These are phyloP conservation scores for Microtus ochrogaster DNA, from an alignment of 2,113 vertebrate genomes.

Conservation along the genomic window DNA sequence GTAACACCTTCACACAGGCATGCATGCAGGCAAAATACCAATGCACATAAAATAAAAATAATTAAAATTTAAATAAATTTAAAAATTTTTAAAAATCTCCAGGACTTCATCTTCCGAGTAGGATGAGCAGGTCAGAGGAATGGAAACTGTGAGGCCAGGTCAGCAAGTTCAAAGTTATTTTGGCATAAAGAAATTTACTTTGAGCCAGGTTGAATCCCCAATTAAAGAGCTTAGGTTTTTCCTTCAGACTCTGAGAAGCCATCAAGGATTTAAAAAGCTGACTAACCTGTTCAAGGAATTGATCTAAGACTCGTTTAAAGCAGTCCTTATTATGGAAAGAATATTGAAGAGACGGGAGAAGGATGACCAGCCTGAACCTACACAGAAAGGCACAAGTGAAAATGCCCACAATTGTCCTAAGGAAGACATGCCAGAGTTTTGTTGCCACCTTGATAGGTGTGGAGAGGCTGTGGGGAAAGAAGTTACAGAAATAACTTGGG, in stretches of 20 bases:
- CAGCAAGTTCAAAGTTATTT: neutral
- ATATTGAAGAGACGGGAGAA: neutral
- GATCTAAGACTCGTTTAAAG: constrained; percentile 37
- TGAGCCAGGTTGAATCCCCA: neutral
- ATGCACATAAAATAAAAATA: neutral
- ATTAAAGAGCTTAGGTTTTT: neutral
- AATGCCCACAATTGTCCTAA: neutral
- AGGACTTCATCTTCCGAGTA: neutral
- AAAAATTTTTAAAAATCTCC: neutral
- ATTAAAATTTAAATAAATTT: neutral
- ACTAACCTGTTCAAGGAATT: neutral
- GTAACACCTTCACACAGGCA: neutral
- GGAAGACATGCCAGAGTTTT: neutral
- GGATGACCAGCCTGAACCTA: neutral
- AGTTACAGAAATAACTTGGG: neutral
- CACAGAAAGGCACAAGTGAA: neutral
- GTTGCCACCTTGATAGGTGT: neutral
- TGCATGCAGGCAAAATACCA: neutral
- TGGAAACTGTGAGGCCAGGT: accelerated
- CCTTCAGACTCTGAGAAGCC: neutral
- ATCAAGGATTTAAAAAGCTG: neutral
- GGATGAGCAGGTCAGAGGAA: too few relatives aligned
- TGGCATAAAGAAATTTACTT: neutral
- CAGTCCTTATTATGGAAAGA: neutral
- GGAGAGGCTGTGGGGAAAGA: neutral